These are phyloP conservation scores for Saguinus midas DNA, from an alignment of 2,113 vertebrate genomes.

Conservation along the genomic window DNA sequence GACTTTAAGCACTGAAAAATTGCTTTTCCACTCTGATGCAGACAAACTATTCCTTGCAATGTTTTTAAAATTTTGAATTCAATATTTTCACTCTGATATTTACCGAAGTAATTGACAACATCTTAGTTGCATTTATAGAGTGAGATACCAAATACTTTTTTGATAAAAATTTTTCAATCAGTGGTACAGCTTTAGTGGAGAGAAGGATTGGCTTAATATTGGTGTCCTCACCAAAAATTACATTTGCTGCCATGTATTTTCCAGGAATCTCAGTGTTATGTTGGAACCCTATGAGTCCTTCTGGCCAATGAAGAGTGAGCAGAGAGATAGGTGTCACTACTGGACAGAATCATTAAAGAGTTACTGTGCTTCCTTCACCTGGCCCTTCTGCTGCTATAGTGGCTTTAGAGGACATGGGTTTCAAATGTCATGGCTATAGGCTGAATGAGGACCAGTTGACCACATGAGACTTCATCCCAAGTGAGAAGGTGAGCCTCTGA, in stretches of 20 bases:
- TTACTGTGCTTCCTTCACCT: background rate
- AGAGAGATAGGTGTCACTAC: background rate
- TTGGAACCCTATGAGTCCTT: background rate
- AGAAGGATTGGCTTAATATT: background rate
- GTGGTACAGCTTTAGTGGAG: background rate
- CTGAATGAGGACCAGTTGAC: background rate
- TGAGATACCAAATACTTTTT: background rate
- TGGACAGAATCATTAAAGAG: background rate
- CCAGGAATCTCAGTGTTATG: background rate
- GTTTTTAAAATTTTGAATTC: constrained; percentile 4
- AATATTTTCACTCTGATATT: background rate
- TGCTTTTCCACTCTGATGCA: background rate
- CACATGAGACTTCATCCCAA: no score
- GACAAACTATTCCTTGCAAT: background rate
- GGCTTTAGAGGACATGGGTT: background rate
- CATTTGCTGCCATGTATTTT: background rate
- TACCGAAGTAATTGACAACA: background rate
- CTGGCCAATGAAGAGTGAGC: background rate
- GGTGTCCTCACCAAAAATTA: background rate
- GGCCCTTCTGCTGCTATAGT: no score
- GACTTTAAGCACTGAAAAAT: background rate
- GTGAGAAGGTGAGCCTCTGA: background rate
- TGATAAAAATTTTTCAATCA: background rate
- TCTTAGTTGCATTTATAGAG: background rate
- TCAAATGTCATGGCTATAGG: background rate